Evolutionary conservation across 2,888 invertebrate genomes (phyloP), one percentile per base, ranked within the genome.

Genomic region (Lepidocyrtoides sp.): DNA sequence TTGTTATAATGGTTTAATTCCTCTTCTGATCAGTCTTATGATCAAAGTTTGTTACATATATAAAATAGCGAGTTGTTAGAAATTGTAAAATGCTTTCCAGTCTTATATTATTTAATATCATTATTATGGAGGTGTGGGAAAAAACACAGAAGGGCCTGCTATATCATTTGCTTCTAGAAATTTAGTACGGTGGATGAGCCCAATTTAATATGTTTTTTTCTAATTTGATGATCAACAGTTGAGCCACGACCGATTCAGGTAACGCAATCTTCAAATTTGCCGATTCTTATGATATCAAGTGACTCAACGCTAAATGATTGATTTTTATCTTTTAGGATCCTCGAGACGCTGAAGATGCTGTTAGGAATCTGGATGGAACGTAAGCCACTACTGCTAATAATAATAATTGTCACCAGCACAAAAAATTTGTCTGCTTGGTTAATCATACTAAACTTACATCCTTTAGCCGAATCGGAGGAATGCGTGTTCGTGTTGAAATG

Each of bases 401-500:
- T n/a, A n/a, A n/a, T n/a, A n/a, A n/a, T n/a, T n/a, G n/a, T n/a
- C n/a, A n/a, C n/a, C n/a, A n/a, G n/a, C n/a, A n/a, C n/a, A n/a
- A n/a, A n/a, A n/a, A n/a, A n/a, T n/a, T n/a, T n/a, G n/a, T n/a
- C 29, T 5, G 10, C 20, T 12, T 69, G 10, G 36, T 69, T 79
- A 0, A 29, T 36, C 90, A n/a, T n/a, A n/a, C n/a, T n/a, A n/a
- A n/a, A n/a, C n/a, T n/a, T n/a, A n/a, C n/a, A n/a, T n/a, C n/a
- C n/a, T n/a, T 85, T 83, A 98, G 98, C 91, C 97, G 98, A 82
- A 97, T 98, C 95, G 98, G 98, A 95, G 98, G 98, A 10, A 97
- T 98, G 51, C 96, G 98, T 94, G 98, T 98, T 83, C 97, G 98
- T 92, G 98, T 98, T 17, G 98, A 98, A 96, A 98, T 98, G 98